Evolutionary conservation across 2,113 vertebrate genomes (phyloP).

Genomic region (Tympanuchus pallidicinctus): DNA sequence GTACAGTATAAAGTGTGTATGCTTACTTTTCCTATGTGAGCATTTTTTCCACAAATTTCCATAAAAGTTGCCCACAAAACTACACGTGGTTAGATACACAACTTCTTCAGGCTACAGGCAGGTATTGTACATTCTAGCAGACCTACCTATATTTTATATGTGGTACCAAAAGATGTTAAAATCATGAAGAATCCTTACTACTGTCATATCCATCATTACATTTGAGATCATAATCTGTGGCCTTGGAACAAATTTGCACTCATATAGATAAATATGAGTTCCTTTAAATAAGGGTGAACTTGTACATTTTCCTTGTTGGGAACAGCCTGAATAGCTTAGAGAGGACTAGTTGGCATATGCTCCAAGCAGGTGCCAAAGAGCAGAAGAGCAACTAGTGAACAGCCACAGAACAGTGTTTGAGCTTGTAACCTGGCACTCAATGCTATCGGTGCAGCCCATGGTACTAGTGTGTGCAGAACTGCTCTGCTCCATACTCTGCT

Average conservation of each 20-base stretch:
- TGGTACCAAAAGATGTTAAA: neutral
- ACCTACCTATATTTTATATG: neutral
- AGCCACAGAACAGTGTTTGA: neutral
- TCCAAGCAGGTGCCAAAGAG: accelerated
- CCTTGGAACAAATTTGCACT: neutral
- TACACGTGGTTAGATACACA: accelerated
- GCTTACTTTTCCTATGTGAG: neutral
- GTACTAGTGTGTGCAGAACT: neutral
- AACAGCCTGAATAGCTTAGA: neutral
- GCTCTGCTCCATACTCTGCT: neutral
- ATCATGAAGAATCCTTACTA: neutral
- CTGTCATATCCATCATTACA: neutral
- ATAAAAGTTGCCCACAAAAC: neutral
- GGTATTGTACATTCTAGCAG: neutral
- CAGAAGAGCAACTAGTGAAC: neutral
- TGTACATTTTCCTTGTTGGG: neutral
- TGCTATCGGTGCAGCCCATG: neutral
- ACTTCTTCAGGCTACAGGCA: neutral
- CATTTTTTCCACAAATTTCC: neutral
- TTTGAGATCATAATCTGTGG: neutral
- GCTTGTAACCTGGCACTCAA: neutral
- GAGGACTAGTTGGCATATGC: neutral
- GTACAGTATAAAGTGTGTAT: neutral
- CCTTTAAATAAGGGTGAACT: neutral
- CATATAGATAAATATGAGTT: neutral